Base-by-base conservation (phyloP, 2,888 invertebrate species). In the Coecobrya sp. region DNA sequence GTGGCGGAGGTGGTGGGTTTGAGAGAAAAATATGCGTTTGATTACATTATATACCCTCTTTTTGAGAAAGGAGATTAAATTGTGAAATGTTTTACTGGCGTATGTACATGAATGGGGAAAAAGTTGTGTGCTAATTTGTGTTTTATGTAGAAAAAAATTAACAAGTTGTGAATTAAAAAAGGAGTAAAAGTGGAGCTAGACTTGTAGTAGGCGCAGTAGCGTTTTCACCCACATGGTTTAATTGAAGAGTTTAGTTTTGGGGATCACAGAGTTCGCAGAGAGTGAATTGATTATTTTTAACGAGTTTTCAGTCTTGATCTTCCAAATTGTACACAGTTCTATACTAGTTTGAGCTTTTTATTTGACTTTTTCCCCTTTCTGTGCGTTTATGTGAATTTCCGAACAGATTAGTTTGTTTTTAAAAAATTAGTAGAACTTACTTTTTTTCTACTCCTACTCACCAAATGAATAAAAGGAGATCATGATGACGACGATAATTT, bases 1-100 rank as follows among this genome's bases (percentile, higher is more conserved):
- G 73, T 30, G 59, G 19, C 49, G 19, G 59, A n/a, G 13, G 49
- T 49, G 81, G 19, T 55, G 81, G 59, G 27, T 19, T n/a, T n/a
- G n/a, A n/a, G n/a, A 27, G n/a, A 36, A 91, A 81, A 91, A 91
- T 62, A 90, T 49, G 82, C 42, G 36, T 85, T 85, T 65, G 45
- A 55, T 65, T 65, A 25, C 4, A 4, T n/a, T 36, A 0, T 13
- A 22, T 27, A 19, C 4, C 27, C 11, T 49, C 16, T 49, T 45
- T 76, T 22, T 13, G 49, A 73, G 42, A 0, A 8, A 73, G 16
- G n/a, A 42, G 30, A 68, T 30, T 68, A 68, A 68, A 68, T 30
- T 68, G 1, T 27, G 30, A 27, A n/a, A 76, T 76, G 49, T 45
- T 25, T 30, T 68, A 62, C 10, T 19, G 3, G 10, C 11, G 62